Evolutionary conservation across 2,797 vertebrate genomes (phyloP).

Genomic region (Synaphobranchus kaupii): DNA sequence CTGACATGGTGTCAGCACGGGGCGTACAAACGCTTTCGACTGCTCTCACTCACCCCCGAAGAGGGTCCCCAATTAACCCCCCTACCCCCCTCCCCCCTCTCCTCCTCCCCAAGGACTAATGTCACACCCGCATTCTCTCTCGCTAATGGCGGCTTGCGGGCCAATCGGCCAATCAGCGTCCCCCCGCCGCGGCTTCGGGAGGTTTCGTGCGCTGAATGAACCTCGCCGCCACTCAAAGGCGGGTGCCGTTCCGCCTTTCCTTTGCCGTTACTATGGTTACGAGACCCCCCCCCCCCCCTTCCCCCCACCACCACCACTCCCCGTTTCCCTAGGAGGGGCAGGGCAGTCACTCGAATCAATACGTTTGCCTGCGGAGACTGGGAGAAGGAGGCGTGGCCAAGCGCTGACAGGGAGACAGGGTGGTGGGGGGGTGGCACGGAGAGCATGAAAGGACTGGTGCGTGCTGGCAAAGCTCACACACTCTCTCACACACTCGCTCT

Average conservation of each 20-base stretch:
- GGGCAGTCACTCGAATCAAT: constrained; percentile 28
- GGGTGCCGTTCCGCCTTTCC: not conserved
- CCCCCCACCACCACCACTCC: not conserved
- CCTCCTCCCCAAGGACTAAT: constrained; percentile 24
- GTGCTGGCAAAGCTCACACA: not conserved
- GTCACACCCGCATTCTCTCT: not conserved
- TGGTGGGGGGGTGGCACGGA: not conserved
- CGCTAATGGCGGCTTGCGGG: not conserved
- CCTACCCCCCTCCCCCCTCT: not conserved
- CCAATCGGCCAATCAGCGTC: not conserved
- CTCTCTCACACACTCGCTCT: not conserved
- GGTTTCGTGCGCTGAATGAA: not conserved
- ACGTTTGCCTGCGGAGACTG: not conserved
- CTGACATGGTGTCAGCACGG: not conserved
- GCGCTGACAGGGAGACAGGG: not conserved
- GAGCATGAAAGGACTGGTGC: not conserved
- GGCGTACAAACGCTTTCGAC: not conserved
- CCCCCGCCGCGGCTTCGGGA: not conserved
- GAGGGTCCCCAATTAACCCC: constrained; percentile 22
- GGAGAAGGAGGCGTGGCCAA: constrained; percentile 23
- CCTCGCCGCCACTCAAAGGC: not conserved
- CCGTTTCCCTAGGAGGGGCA: constrained; percentile 23
- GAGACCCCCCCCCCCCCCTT: constrained; percentile 24
- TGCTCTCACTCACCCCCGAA: not conserved
- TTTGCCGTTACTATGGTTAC: constrained; percentile 43